These are phyloP conservation scores for Neodiprion fabricii DNA, from an alignment of 1,140 invertebrate species.

Conservation along the genomic window DNA sequence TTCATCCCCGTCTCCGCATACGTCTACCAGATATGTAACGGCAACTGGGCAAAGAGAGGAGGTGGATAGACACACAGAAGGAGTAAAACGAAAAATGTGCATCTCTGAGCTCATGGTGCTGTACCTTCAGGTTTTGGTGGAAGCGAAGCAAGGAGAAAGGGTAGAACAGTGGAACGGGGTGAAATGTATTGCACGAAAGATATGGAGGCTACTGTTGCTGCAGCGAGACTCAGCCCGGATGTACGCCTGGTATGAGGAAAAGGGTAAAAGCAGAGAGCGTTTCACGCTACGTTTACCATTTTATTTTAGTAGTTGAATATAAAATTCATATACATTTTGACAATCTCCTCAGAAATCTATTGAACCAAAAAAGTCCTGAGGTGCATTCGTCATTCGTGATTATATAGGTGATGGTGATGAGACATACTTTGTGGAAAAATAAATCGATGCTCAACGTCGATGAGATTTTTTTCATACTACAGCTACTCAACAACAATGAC, in stretches of 20 bases:
- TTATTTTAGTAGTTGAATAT: not conserved
- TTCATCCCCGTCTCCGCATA: not conserved
- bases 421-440: too few species aligned
- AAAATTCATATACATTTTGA: not conserved
- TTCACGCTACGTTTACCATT: slow-evolving; percentile 7
- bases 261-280: not conserved
- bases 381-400: too few species aligned
- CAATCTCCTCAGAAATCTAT: too few species aligned
- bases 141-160: slow-evolving; percentile 18
- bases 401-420: too few species aligned
- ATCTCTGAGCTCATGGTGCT: not conserved
- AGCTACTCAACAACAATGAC: not conserved
- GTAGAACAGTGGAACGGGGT: slow-evolving; percentile 24
- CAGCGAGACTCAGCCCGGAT: not conserved
- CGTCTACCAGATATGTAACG: too few species aligned
- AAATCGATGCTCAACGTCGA: too few species aligned
- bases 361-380: too few species aligned
- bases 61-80: not conserved
- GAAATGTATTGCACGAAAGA: slow-evolving; percentile 2
- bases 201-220: not conserved
- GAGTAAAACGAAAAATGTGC: not conserved
- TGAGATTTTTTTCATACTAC: not conserved
- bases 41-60: not conserved
- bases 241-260: not conserved
- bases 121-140: not conserved